Evolutionary conservation across 1,140 invertebrate species (phyloP).

Genomic region (Hycleus phaleratus): DNA sequence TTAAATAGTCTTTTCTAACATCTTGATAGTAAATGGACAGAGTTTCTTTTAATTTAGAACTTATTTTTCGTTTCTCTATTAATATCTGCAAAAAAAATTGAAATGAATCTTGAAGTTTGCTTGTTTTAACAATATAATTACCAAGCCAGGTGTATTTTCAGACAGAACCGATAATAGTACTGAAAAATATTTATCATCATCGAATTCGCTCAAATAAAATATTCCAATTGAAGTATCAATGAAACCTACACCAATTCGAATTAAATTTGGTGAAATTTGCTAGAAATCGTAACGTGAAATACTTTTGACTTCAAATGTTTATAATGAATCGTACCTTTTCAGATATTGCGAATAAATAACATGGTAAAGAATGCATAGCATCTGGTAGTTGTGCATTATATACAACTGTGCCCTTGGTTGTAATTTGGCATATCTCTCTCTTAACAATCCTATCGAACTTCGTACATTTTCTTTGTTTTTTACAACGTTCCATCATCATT

Average conservation of each 20-base stretch:
- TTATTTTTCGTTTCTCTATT: conserved; percentile 54
- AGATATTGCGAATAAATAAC: conserved; percentile 65
- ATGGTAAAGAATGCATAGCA: conserved; percentile 49
- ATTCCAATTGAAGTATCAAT: conserved; percentile 90
- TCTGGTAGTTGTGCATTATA: conserved; percentile 66
- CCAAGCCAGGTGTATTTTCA: conserved; percentile 82
- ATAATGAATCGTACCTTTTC: conserved; percentile 52
- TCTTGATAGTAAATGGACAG: conserved; percentile 31
- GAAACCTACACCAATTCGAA: conserved; percentile 83
- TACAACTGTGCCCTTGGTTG: conserved; percentile 73
- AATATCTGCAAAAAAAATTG: conserved; percentile 55
- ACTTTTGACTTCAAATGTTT: not conserved
- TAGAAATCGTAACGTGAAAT: not conserved
- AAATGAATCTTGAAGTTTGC: not conserved
- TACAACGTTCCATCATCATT: conserved; percentile 79
- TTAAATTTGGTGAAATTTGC: conserved; percentile 11
- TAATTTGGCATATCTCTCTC: conserved; percentile 89
- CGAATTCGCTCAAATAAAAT: conserved; percentile 87
- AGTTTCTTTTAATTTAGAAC: conserved; percentile 20
- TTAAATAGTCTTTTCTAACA: conserved; percentile 29
- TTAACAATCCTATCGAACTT: conserved; percentile 88
- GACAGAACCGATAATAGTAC: conserved; percentile 81
- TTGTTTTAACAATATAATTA: conserved; percentile 37
- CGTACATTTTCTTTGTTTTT: conserved; percentile 52
- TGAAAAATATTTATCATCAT: conserved; percentile 85